Conservation (phyloP, 2,888 invertebrate species). For the Xylocampa areola region DNA sequence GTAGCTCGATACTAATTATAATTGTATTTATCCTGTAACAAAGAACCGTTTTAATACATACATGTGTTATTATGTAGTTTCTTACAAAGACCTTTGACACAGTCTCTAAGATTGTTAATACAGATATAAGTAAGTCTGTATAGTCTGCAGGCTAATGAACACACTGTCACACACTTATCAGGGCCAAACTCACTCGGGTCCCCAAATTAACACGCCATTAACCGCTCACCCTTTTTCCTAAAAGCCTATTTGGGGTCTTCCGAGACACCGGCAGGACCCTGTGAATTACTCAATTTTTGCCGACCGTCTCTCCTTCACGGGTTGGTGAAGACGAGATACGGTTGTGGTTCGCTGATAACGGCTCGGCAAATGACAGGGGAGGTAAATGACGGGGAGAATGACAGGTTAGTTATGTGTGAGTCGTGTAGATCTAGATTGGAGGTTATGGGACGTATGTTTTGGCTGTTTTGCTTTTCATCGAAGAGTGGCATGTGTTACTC, state of each 20-base stretch:
- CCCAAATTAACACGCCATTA: constrained; percentile 72
- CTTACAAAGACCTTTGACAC: neutral
- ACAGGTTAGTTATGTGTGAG: constrained; percentile 31
- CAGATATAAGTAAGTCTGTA: constrained; percentile 16
- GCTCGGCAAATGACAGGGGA: constrained; percentile 36
- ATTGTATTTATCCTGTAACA: no score
- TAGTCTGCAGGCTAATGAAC: constrained; percentile 43
- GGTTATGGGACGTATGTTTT: constrained; percentile 13
- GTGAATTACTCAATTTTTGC: constrained; percentile 62
- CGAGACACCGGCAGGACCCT: constrained; percentile 49
- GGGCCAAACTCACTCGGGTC: constrained; percentile 55
- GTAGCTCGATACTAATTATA: no score
- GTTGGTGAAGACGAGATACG: constrained; percentile 39
- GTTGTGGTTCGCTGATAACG: constrained; percentile 50
- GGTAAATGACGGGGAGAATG: constrained; percentile 34
- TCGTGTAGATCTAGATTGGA: constrained; percentile 12
- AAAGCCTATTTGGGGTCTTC: constrained; percentile 63
- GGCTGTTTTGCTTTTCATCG: constrained; percentile 1
- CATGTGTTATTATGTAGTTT: constrained; percentile 4
- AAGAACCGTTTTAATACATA: no score
- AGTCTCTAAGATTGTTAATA: constrained; percentile 28
- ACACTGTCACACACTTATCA: constrained; percentile 59
- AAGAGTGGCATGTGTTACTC: no score
- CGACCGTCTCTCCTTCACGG: constrained; percentile 42
- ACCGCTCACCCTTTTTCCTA: constrained; percentile 63